A percentile compares a stretch with the other conserved stretches of the same genome.
Conservation (phyloP, 2,888 invertebrate genomes). For the Psococerastis gibbosa region DNA sequence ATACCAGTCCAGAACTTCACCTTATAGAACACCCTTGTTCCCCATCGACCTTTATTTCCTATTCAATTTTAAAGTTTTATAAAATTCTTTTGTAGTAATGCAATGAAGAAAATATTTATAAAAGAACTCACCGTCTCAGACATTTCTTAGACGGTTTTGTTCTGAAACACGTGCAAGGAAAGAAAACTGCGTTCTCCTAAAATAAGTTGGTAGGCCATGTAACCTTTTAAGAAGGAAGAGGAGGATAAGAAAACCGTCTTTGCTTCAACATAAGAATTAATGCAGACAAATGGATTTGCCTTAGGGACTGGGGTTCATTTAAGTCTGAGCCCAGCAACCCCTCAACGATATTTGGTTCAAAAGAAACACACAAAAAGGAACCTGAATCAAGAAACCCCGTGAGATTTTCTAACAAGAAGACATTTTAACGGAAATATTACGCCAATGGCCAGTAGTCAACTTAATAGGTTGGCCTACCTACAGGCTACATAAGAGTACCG, state of each 20-base stretch:
- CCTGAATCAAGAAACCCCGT: conserved; percentile 4
- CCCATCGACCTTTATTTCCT: conserved; percentile 4
- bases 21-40: neutral
- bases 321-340: neutral
- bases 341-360: conserved; percentile 6
- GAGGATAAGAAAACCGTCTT: too few relatives aligned
- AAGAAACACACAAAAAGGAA: conserved; percentile 7
- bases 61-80: conserved; percentile 9
- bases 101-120: conserved; percentile 8
- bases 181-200: neutral
- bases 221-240: too few relatives aligned
- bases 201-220: too few relatives aligned
- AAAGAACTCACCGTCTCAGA: conserved; percentile 5
- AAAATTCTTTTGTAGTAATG: conserved; percentile 10
- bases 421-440: too few relatives aligned
- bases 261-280: neutral
- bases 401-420: too few relatives aligned
- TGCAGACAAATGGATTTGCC: neutral
- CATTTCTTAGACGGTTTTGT: conserved; percentile 6
- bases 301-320: neutral
- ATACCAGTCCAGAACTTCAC: too few relatives aligned
- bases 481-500: too few relatives aligned
- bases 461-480: too few relatives aligned
- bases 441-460: too few relatives aligned
- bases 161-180: neutral